Conservation (phyloP, 92 coral and sea anemone genomes). For the Palythoa grandiflora region DNA sequence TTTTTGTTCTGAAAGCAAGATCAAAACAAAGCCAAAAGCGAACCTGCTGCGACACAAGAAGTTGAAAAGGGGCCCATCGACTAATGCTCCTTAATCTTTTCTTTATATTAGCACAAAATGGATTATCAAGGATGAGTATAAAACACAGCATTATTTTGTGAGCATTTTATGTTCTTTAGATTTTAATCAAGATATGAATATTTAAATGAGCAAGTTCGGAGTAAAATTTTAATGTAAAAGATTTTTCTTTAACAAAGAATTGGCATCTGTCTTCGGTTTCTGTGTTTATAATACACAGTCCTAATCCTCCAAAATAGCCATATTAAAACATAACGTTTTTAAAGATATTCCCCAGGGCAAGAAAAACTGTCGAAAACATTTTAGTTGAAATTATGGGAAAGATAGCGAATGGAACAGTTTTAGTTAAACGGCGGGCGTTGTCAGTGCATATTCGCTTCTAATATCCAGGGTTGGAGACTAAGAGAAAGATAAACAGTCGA, state of each 20-base stretch:
- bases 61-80: not conserved
- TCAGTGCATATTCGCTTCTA: constrained; percentile 9
- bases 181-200: constrained; percentile 23
- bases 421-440: constrained; percentile 38
- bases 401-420: too few relatives aligned
- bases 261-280: not conserved
- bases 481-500: constrained; percentile 5
- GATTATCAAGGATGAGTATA: not conserved
- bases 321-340: constrained; percentile 19
- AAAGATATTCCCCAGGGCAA: constrained; percentile 15
- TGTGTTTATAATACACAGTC: constrained; percentile 8
- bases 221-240: not conserved
- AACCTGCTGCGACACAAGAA: too few relatives aligned
- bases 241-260: not conserved
- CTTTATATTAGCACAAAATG: not conserved
- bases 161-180: constrained; percentile 1
- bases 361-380: not conserved
- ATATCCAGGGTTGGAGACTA: constrained; percentile 9
- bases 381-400: not conserved
- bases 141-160: not conserved
- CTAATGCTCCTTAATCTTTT: not conserved
- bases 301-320: constrained; percentile 12
- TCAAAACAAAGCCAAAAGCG: not conserved
- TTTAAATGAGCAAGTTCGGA: constrained; percentile 2
- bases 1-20: too few relatives aligned